Percentiles rank a stretch among this genome's conserved stretches.
Evolutionary conservation across 2,113 vertebrate genomes (phyloP).

Genomic region (Nycticorax nycticorax): DNA sequence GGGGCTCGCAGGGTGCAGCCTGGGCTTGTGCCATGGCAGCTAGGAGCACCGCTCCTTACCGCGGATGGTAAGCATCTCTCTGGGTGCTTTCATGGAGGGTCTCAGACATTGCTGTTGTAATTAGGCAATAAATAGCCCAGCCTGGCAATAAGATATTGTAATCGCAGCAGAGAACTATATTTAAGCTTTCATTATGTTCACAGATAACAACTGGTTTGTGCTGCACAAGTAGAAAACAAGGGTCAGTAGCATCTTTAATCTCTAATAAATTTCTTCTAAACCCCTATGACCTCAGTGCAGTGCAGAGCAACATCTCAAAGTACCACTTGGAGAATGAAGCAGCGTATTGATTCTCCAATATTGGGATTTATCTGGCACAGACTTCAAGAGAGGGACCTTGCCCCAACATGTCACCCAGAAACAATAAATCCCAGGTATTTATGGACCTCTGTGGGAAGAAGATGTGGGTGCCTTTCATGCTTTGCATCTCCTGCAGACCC

Average conservation of each 20-base stretch:
- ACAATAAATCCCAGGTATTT: neutral
- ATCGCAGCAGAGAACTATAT: neutral
- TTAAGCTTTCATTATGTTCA: neutral
- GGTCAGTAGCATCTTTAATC: neutral
- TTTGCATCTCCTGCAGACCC: neutral
- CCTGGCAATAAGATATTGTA: neutral
- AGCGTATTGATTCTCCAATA: neutral
- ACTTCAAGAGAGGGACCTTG: neutral
- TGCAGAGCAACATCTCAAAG: neutral
- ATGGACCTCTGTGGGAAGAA: neutral
- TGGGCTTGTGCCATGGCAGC: rapidly evolving
- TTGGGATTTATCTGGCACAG: neutral
- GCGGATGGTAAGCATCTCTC: neutral
- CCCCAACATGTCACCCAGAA: neutral
- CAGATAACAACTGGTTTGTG: neutral
- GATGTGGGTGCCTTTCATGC: neutral
- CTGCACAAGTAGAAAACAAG: neutral
- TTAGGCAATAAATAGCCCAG: neutral
- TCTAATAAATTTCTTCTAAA: neutral
- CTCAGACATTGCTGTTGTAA: neutral
- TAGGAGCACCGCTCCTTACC: neutral
- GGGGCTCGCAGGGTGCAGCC: neutral
- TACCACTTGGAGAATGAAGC: neutral
- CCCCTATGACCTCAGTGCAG: neutral
- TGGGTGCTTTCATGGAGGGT: neutral